These are phyloP conservation scores for Melanotaenia parkinsoni DNA, from an alignment of 2,797 vertebrate species.

Conservation along the genomic window DNA sequence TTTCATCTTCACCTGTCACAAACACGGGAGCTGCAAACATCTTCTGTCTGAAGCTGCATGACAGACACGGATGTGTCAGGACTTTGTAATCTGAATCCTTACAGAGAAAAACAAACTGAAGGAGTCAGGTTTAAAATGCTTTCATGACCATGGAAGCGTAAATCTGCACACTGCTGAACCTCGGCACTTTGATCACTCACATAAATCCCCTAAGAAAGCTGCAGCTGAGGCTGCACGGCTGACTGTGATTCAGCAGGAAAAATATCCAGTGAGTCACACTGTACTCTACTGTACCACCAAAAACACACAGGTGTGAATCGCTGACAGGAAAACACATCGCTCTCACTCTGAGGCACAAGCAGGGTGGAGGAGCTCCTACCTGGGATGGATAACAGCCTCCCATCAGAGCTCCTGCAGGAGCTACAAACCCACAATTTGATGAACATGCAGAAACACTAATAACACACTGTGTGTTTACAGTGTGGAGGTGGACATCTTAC, in stretches of 20 bases:
- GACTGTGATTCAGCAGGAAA: conserved; percentile 46
- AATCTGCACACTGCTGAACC: conserved; percentile 24
- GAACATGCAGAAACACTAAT: not conserved
- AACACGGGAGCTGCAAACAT: not conserved
- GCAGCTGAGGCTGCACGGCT: conserved; percentile 32
- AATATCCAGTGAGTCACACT: conserved; percentile 50
- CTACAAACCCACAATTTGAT: not conserved
- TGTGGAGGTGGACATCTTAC: no score
- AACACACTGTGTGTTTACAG: not conserved
- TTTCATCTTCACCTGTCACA: not conserved
- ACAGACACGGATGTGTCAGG: not conserved
- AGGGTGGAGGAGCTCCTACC: not conserved
- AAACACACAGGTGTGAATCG: not conserved
- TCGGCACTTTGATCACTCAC: conserved; percentile 30
- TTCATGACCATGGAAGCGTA: conserved; percentile 28
- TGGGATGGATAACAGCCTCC: not conserved
- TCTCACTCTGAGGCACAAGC: not conserved
- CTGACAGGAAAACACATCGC: not conserved
- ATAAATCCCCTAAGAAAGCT: conserved; percentile 45
- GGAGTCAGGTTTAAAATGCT: conserved; percentile 19
- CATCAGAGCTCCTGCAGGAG: not conserved
- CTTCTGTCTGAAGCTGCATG: not conserved
- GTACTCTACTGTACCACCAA: conserved; percentile 18
- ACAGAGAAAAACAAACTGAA: conserved; percentile 2
- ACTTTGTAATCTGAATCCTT: not conserved